Evolutionary conservation across 2,888 invertebrate genomes (phyloP), one percentile per base, ranked within the genome.

Genomic region (Tetragnatha montana): DNA sequence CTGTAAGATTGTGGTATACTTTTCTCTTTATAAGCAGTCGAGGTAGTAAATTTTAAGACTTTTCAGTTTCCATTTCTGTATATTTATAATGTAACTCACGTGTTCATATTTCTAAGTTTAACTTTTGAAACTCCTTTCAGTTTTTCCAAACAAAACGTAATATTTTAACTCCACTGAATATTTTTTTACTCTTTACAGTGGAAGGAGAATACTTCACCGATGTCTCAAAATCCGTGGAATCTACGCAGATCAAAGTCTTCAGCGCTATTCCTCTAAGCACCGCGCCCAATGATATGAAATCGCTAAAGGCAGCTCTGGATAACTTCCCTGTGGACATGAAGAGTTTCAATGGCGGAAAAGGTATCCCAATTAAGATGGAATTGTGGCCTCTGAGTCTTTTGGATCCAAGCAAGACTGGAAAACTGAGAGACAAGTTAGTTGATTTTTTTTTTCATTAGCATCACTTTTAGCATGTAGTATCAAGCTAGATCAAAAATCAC

Each of bases 151-250:
- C 21, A 19, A 21, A n/a, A 3, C 19, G 4, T 3, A 4, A 69
- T 69, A 69, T 69, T 14, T 69, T 69, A n/a, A 17, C 69, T 19
- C 7, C 68, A 1, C 21, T 71, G 47, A n/a, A 47, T 12, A 19
- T 0, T 81, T 70, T n/a, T 81, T 1, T 69, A 14, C 17, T 3
- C 12, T 14, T 81, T 75, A 17, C 76, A 91, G 91, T 81, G n/a
- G 87, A 84, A 19, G 91, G 89, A 0, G 91, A 87, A 69, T 91
- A 91, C 50, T 80, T 87, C 81, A 89, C 80, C 14, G 91, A 91
- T 4, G 8, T 89, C 10, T 14, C 91, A 0, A 82, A 89, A 19
- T 70, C 83, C 0, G 87, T 91, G 6, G 88, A 91, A 19, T 75
- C 81, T 0, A 91, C 87, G n/a, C 87, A 91, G 21, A 89, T 91